Base-by-base conservation (phyloP, 2,888 invertebrate genomes). In the Drosophila macrospina region DNA sequence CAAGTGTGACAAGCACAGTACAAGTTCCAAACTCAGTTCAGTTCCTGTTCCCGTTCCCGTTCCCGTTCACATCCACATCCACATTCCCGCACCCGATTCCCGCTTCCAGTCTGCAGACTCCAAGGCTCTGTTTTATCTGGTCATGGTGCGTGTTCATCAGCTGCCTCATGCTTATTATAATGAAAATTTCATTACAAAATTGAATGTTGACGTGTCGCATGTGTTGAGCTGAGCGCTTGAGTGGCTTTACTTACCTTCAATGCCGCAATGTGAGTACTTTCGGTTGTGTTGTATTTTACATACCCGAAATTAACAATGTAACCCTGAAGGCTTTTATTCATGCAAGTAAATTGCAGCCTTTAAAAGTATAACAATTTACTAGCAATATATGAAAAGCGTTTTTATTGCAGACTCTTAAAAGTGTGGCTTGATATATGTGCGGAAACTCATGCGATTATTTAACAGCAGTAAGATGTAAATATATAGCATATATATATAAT, bases 151-250 rank as follows among this genome's bases (percentile, higher is more conserved):
- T 47, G 45, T 52, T 52, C 65, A 61, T 64, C 73, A 73, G 65
- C 64, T 52, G 63, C 55, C 79, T 80, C 64, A 54, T 72, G 80
- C 72, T 86, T 77, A 81, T 83, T 78, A 81, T 80, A 84, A 81
- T 84, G 85, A 81, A 81, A 81, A 85, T 85, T 85, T 86, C 79
- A 85, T 85, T 78, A 81, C 67, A 81, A 81, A 84, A 84, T 85
- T 85, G 84, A 86, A 84, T 85, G 86, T 81, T 86, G 84, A 86
- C 79, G 84, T 84, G 86, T 84, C 84, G 72, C 84, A 84, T 85
- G 79, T 81, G 77, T 51, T 42, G 50, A 45, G 47, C 59, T 55
- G 37, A 51, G 36, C 50, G 44, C 61, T 57, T 55, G 61, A 74
- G 69, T 65, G 57, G 54, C 64, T 50, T 48, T 54, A 41, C 36